phyloP scores from a whole-genome alignment of 2,797 vertebrate species.

The Enteromius unitaeniatus region DNA sequence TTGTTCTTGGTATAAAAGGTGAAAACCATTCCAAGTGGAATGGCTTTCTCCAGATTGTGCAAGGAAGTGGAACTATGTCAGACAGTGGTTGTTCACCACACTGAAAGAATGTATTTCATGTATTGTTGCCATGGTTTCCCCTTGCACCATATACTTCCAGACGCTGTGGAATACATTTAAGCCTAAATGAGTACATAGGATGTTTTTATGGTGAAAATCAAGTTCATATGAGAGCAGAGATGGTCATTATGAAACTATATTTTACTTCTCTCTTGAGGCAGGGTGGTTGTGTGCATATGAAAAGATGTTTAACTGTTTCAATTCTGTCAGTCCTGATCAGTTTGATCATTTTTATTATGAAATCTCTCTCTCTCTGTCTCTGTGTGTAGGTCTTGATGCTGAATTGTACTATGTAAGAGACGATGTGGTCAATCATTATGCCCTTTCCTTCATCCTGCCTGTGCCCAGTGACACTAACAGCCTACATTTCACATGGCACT shows the following conservation, averaged over 20 bases:
- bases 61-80: background rate
- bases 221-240: constrained; percentile 18
- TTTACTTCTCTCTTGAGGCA: constrained; percentile 14
- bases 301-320: constrained; percentile 27
- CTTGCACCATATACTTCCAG: constrained; percentile 21
- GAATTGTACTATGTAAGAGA: constrained; percentile 96
- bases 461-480: constrained; percentile 94
- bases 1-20: constrained; percentile 4
- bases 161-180: constrained; percentile 61
- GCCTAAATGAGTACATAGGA: constrained; percentile 44
- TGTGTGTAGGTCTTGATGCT: constrained; percentile 89
- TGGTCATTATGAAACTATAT: constrained; percentile 21
- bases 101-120: constrained; percentile 50
- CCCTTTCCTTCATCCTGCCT: constrained; percentile 93
- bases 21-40: background rate
- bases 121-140: constrained; percentile 46
- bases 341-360: background rate
- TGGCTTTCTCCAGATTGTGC: background rate
- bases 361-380: background rate
- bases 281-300: background rate
- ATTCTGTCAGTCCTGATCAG: background rate
- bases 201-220: constrained; percentile 41
- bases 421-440: constrained; percentile 91
- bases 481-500: constrained; percentile 95
- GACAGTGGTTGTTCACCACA: constrained; percentile 43